Conservation (phyloP, 1,140 invertebrate species). For the Conus betulinus region DNA sequence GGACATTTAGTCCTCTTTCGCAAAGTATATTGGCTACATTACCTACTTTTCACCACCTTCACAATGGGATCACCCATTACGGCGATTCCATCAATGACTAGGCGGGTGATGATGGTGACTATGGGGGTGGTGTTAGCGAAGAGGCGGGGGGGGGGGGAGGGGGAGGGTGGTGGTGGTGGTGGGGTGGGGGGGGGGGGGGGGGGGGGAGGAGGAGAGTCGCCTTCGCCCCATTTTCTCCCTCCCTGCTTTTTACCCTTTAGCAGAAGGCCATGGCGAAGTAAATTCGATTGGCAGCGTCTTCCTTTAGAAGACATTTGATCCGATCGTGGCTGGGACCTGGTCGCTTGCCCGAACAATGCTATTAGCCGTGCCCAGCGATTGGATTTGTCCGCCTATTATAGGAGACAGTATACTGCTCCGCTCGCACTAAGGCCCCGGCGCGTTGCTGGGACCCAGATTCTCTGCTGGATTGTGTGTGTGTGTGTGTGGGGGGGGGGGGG, state of each 20-base stretch:
- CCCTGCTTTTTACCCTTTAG: conserved; percentile 24
- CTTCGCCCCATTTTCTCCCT: not conserved
- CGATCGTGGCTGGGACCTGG: conserved; percentile 24
- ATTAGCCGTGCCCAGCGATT: conserved; percentile 27
- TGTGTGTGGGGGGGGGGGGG: no score
- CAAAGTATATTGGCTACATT: not conserved
- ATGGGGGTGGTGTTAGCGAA: no score
- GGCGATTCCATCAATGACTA: conserved; percentile 1
- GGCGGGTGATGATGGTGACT: no score
- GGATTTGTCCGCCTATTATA: conserved; percentile 30
- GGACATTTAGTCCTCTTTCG: no score
- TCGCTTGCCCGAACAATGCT: conserved; percentile 24
- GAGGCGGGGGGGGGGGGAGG: not conserved
- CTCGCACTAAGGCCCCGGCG: not conserved
- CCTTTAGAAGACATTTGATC: conserved; percentile 32
- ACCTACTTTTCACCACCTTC: not conserved
- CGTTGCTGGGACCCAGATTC: no score
- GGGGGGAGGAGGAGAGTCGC: not conserved
- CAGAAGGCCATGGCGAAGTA: conserved; percentile 20
- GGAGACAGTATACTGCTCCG: conserved; percentile 6
- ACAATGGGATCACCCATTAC: not conserved
- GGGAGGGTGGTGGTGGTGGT: not conserved
- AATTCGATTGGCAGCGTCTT: conserved; percentile 29
- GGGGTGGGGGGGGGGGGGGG: not conserved
- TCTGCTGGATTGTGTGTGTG: no score